Percentiles rank a stretch among this genome's conserved stretches.
phyloP scores from a whole-genome alignment of 1,140 invertebrate genomes.

The Muscidifurax raptorellus region DNA sequence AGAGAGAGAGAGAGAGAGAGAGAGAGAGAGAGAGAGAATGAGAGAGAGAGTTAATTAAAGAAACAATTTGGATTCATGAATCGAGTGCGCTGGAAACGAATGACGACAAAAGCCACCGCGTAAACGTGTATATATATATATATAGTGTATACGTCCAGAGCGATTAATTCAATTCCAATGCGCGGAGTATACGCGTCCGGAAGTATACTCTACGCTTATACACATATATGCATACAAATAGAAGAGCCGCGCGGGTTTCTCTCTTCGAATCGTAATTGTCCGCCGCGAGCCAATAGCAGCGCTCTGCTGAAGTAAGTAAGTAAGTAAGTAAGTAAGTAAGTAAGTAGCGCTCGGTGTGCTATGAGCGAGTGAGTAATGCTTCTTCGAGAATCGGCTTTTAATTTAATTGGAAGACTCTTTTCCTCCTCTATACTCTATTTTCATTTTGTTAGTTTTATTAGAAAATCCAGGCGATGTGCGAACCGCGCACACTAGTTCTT shows the following conservation, averaged over 20 bases:
- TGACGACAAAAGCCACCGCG: neutral
- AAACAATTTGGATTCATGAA: neutral
- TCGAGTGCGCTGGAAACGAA: neutral
- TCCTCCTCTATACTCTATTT: neutral
- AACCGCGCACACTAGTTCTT: too few species aligned
- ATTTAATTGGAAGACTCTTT: neutral
- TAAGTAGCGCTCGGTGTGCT: neutral
- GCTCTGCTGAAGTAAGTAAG: neutral
- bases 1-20: too few species aligned
- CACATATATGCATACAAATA: slow-evolving; percentile 17
- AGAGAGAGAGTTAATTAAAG: neutral
- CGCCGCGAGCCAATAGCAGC: slow-evolving; percentile 1
- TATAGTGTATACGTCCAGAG: neutral
- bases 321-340: too few species aligned
- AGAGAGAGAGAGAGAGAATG: too few species aligned
- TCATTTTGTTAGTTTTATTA: neutral
- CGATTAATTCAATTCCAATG: slow-evolving; percentile 30
- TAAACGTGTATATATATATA: too few species aligned
- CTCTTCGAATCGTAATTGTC: slow-evolving; percentile 30
- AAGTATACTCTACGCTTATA: slow-evolving; percentile 8
- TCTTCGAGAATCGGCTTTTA: neutral
- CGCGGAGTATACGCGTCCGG: neutral
- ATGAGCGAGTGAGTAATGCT: neutral
- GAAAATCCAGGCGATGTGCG: neutral
- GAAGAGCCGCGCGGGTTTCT: neutral